These are phyloP conservation scores for Zootoca vivipara DNA, from an alignment of 2,113 vertebrate species.

Conservation along the genomic window DNA sequence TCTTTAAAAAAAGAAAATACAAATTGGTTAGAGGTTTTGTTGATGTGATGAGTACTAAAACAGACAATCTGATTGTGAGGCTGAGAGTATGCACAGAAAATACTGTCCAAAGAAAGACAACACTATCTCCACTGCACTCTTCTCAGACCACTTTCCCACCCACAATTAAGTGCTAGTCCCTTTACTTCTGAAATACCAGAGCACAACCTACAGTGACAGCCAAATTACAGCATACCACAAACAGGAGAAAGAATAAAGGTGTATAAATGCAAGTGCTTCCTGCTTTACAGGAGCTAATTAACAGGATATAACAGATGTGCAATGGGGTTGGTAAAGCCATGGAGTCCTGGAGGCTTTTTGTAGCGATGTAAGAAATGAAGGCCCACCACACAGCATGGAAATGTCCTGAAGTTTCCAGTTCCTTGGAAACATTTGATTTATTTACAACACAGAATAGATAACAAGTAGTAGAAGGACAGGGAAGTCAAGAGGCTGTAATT, in stretches of 20 bases:
- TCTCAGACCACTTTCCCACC: not conserved
- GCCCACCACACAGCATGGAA: too few species aligned
- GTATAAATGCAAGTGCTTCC: not conserved
- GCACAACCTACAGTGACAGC: not conserved
- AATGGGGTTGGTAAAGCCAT: too few species aligned
- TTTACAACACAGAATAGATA: not conserved
- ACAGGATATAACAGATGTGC: not conserved
- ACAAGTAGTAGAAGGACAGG: too few species aligned
- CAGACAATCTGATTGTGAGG: not conserved
- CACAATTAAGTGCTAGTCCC: not conserved
- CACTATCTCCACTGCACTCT: not conserved
- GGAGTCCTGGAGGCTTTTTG: not conserved
- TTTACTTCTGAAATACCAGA: not conserved
- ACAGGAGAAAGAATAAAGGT: not conserved
- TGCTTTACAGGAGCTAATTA: slow-evolving; percentile 1
- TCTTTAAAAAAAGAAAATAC: not conserved
- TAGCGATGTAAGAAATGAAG: too few species aligned
- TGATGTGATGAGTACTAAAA: not conserved
- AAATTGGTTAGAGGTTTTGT: not conserved
- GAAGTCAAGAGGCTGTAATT: too few species aligned
- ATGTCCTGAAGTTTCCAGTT: too few species aligned
- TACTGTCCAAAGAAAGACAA: not conserved
- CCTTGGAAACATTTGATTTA: too few species aligned
- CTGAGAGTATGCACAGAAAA: not conserved
- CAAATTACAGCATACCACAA: not conserved